Evolutionary conservation across 2,113 vertebrate genomes (phyloP), one percentile per base, ranked within the genome.

Genomic region (Vanacampus margaritifer): DNA sequence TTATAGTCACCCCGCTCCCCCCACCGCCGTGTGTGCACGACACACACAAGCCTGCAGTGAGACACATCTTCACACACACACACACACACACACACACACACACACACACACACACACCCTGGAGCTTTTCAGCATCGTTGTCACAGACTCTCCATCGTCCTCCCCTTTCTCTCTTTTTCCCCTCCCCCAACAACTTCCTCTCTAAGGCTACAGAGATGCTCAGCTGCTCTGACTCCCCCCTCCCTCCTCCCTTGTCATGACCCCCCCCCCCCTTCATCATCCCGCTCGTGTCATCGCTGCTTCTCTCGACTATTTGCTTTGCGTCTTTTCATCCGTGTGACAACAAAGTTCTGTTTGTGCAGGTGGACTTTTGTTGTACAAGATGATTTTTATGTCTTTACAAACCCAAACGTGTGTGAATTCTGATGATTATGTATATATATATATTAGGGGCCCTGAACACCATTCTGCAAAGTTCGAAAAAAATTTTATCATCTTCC

Each of bases 41-140:
- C 56, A 54, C n/a, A 54, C n/a, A 54, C 54, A 24, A 58, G 67
- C 37, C 3, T 26, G 23, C 26, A 57, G 26, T 57, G 54, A 57
- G 16, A 57, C 26, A 28, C 53, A 28, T 13, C 11, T 43, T 12
- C 36, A 45, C 28, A 63, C 50, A 67, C 8, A 63, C 5, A 60
- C 5, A n/a, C n/a, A n/a, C n/a, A n/a, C n/a, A n/a, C n/a, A n/a
- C n/a, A 43, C 32, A 21, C 57, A 66, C 51, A 65, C 24, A 60
- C n/a, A 41, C 13, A n/a, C n/a, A 43, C 32, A 21, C 57, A 66
- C 51, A 65, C 24, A 60, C n/a, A 41, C 13, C 6, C 14, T 50
- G 57, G 51, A 68, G 41, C 54, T 68, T 68, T 75, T 60, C 26
- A 57, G 54, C 54, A 32, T 57, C 26, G 54, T 54, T 54, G 51